Conservation (phyloP, 2,888 invertebrate species). For the Caenorhabditis wallacei region DNA sequence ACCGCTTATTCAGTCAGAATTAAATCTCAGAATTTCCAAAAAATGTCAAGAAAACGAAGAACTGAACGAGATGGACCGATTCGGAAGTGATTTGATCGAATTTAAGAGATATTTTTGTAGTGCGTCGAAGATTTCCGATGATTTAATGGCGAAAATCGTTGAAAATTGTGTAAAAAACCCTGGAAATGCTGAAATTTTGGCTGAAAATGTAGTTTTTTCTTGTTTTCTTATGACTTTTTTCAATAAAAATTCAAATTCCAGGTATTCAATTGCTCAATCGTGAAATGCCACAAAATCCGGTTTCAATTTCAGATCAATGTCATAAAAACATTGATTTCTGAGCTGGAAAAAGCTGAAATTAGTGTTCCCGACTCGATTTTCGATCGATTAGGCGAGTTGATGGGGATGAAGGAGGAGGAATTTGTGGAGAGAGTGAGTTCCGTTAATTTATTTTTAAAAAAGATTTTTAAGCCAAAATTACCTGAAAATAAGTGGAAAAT, state of each 20-base stretch:
- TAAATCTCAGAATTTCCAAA: constrained; percentile 60
- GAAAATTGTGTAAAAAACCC: constrained; percentile 15
- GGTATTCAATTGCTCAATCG: constrained; percentile 48
- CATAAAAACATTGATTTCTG: constrained; percentile 52
- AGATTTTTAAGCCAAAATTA: too few species aligned
- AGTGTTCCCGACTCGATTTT: constrained; percentile 58
- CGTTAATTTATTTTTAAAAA: neutral
- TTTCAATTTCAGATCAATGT: constrained; percentile 56
- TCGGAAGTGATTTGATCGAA: constrained; percentile 8
- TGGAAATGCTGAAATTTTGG: constrained; percentile 6
- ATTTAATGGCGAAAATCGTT: constrained; percentile 16
- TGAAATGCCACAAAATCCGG: constrained; percentile 47
- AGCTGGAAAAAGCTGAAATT: constrained; percentile 20
- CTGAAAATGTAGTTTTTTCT: constrained; percentile 19
- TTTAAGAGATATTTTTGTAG: constrained; percentile 53
- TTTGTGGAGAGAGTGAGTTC: constrained; percentile 50
- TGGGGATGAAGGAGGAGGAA: constrained; percentile 53
- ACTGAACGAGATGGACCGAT: constrained; percentile 55
- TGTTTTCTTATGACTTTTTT: neutral
- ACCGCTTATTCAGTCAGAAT: constrained; percentile 75
- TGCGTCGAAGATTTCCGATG: constrained; percentile 58
- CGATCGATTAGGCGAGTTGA: constrained; percentile 51
- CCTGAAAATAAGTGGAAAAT: too few species aligned
- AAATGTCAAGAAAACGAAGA: constrained; percentile 63
- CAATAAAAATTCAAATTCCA: neutral